phyloP scores from a whole-genome alignment of 2,888 invertebrate genomes.

The Nomada goodeniana region DNA sequence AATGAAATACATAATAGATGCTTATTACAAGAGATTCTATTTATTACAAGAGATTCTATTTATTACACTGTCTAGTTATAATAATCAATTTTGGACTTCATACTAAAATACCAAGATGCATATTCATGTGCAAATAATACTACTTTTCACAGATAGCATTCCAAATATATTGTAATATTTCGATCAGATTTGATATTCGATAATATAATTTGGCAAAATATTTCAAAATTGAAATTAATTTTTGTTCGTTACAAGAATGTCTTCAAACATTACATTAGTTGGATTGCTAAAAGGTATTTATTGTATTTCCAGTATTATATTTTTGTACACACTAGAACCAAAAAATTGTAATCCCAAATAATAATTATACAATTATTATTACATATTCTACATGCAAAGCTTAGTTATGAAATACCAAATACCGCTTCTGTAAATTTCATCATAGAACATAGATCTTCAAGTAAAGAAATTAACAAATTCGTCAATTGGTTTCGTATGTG shows the following conservation, averaged over 20 bases:
- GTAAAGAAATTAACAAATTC: slow-evolving; percentile 12
- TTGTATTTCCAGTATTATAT: slow-evolving; percentile 42
- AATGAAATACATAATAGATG: not conserved
- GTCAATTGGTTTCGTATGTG: not conserved
- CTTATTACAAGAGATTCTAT: not conserved
- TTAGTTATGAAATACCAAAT: slow-evolving; percentile 16
- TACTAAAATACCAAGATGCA: not conserved
- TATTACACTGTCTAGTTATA: not conserved
- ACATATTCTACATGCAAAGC: not conserved
- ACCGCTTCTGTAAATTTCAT: slow-evolving; percentile 27
- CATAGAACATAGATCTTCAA: slow-evolving; percentile 15
- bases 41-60: not conserved
- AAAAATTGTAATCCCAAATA: slow-evolving; percentile 1
- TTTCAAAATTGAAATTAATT: not conserved
- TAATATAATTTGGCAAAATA: slow-evolving; percentile 1
- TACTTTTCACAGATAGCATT: not conserved
- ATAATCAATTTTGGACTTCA: slow-evolving; percentile 2
- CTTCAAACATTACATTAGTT: not conserved
- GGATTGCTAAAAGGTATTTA: slow-evolving; percentile 27
- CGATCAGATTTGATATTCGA: slow-evolving; percentile 5
- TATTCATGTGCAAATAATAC: not conserved
- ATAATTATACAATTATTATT: not conserved
- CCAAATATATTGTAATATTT: slow-evolving; percentile 21
- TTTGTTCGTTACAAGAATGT: not conserved
- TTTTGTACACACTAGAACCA: slow-evolving; percentile 24